phyloP scores from a whole-genome alignment of 2,797 vertebrate species.

The Yasuhikotakia modesta region DNA sequence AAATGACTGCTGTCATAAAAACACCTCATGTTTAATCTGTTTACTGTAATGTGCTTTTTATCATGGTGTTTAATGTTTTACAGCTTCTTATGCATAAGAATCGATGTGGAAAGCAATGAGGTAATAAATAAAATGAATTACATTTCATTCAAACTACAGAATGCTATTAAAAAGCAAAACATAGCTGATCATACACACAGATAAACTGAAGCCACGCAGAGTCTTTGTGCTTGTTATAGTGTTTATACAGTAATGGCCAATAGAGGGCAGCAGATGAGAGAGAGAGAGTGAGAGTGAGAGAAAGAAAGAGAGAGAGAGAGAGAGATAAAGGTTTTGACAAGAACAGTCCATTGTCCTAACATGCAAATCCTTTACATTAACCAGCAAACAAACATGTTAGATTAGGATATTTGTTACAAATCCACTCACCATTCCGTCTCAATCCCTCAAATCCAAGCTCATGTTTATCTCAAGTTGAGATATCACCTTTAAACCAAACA shows the following conservation, averaged over 20 bases:
- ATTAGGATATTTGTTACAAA: constrained; percentile 48
- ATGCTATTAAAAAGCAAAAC: constrained; percentile 53
- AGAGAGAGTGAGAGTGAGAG: constrained; percentile 58
- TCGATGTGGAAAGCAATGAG: constrained; percentile 52
- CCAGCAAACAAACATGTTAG: constrained; percentile 51
- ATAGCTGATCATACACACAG: constrained; percentile 22
- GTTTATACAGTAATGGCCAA: constrained; percentile 48
- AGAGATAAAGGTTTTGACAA: constrained; percentile 61
- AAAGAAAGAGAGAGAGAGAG: constrained; percentile 42
- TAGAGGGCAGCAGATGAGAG: constrained; percentile 63
- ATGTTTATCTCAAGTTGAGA: constrained; percentile 40
- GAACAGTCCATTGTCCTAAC: constrained; percentile 52
- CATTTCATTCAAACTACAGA: constrained; percentile 50
- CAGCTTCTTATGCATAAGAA: constrained; percentile 56
- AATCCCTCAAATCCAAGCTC: constrained; percentile 30
- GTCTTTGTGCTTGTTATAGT: constrained; percentile 43
- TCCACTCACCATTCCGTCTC: constrained; percentile 2
- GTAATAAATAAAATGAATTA: constrained; percentile 56
- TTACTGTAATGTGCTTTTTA: constrained; percentile 79
- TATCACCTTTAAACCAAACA: neutral
- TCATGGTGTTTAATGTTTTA: constrained; percentile 69
- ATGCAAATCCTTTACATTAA: constrained; percentile 54
- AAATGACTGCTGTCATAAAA: constrained; percentile 75
- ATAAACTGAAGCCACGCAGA: constrained; percentile 12
- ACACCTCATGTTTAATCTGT: constrained; percentile 75